Percentiles rank a stretch among this genome's conserved stretches.
phyloP scores from a whole-genome alignment of 2,797 vertebrate species.

The Sebastes vulpes region DNA sequence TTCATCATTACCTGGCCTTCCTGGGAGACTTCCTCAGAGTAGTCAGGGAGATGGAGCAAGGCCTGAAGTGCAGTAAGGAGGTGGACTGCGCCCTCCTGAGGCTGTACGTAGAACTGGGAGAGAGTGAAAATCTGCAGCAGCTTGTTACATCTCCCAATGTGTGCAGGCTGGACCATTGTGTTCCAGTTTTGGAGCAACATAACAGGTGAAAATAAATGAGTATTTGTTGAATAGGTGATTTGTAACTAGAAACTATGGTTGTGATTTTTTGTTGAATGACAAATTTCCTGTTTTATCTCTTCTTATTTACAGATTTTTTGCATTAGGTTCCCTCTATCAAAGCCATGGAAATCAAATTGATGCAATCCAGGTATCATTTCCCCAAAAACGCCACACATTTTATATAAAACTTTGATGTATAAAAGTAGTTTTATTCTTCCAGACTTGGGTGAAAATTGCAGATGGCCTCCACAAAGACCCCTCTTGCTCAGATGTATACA shows the following conservation, averaged over 20 bases:
- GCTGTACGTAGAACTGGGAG: slow-evolving; percentile 66
- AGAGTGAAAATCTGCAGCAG: slow-evolving; percentile 59
- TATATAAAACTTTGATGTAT: neutral
- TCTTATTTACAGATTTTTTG: slow-evolving; percentile 72
- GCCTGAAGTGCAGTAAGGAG: slow-evolving; percentile 52
- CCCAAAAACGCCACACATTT: neutral
- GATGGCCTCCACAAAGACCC: slow-evolving; percentile 62
- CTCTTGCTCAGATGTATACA: slow-evolving; percentile 60
- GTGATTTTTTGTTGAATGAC: neutral
- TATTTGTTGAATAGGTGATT: neutral
- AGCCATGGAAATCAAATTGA: slow-evolving; percentile 65
- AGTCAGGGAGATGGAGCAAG: slow-evolving; percentile 47
- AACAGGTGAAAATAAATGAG: slow-evolving; percentile 56
- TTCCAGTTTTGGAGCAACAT: slow-evolving; percentile 68
- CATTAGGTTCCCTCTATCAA: slow-evolving; percentile 78
- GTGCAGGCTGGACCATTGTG: slow-evolving; percentile 70
- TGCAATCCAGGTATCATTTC: slow-evolving; percentile 70
- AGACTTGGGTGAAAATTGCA: slow-evolving; percentile 81
- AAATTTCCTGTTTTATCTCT: neutral
- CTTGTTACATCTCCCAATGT: slow-evolving; percentile 67
- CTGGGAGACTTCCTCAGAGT: slow-evolving; percentile 71
- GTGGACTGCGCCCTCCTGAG: slow-evolving; percentile 81
- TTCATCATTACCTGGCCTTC: slow-evolving; percentile 71
- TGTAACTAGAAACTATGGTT: neutral
- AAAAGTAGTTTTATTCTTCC: neutral